Evolutionary conservation across 37 sponge, comb jelly and placozoan genomes (phyloP).

Genomic region (Aplysina aerophoba): DNA sequence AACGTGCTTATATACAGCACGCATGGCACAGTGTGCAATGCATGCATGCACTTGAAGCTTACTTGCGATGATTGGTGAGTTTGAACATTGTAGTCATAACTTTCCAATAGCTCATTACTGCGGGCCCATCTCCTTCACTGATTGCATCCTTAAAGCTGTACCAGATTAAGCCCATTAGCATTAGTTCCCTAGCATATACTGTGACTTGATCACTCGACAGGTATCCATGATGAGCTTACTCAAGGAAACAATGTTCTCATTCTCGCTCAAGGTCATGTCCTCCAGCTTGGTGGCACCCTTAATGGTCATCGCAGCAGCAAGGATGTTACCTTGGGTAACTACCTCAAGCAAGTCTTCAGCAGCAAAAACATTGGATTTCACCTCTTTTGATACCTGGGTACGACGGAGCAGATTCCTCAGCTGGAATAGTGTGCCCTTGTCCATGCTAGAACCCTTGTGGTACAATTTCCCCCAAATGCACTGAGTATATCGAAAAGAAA

Average conservation of each 20-base stretch:
- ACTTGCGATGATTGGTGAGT: conserved; percentile 26
- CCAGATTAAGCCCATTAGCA: conserved; percentile 23
- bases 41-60: not conserved
- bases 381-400: conserved; percentile 24
- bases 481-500: too few species aligned
- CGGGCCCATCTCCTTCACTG: conserved; percentile 32
- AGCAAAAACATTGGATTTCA: conserved; percentile 35
- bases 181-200: conserved; percentile 13
- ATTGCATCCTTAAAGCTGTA: conserved; percentile 31
- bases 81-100: conserved; percentile 13
- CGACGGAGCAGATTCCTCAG: conserved; percentile 56
- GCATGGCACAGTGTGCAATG: too few species aligned
- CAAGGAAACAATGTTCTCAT: conserved; percentile 1
- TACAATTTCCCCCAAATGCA: conserved; percentile 34
- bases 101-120: conserved; percentile 28
- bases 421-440: conserved; percentile 52
- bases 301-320: conserved; percentile 48
- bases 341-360: conserved; percentile 39
- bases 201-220: conserved; percentile 10
- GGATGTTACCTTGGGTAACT: conserved; percentile 30
- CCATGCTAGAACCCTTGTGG: conserved; percentile 25
- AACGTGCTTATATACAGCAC: conserved; percentile 5
- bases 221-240: conserved; percentile 10
- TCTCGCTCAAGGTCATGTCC: conserved; percentile 6
- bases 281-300: conserved; percentile 10